Conservation (phyloP, 2,113 vertebrate genomes). For the Crotalus tigris region DNA sequence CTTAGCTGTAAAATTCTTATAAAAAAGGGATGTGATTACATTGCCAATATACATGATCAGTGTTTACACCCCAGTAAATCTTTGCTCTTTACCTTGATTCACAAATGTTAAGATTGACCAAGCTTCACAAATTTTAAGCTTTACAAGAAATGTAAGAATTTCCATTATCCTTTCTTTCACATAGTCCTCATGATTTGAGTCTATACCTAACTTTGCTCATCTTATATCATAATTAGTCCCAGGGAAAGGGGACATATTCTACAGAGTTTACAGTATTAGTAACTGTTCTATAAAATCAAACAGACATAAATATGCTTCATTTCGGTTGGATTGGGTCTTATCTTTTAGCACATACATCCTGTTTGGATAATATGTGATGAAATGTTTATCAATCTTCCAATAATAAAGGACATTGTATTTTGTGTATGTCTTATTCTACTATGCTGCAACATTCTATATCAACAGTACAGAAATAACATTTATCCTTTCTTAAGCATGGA, state of each 20-base stretch:
- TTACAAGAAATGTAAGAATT: neutral
- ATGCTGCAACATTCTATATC: neutral
- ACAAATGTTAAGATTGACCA: neutral
- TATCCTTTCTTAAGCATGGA: neutral
- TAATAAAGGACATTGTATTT: neutral
- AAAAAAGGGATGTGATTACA: neutral
- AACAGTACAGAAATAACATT: neutral
- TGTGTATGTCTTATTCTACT: neutral
- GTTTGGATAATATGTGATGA: neutral
- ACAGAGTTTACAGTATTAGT: neutral
- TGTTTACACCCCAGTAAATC: neutral
- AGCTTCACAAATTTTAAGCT: neutral
- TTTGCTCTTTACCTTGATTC: neutral
- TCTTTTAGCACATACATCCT: neutral
- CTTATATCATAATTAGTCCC: neutral
- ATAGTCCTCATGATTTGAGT: no score
- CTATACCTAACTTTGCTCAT: neutral
- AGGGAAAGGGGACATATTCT: neutral
- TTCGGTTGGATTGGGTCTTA: neutral
- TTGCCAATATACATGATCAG: neutral
- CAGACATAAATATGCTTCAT: neutral
- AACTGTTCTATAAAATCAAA: neutral
- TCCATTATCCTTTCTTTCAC: neutral
- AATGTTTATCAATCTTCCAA: neutral
- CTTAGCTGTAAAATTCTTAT: slow-evolving; percentile 23